Evolutionary conservation across 2,797 vertebrate species (phyloP), one percentile per base, ranked within the genome.

Genomic region (Melanotaenia maccullochi): DNA sequence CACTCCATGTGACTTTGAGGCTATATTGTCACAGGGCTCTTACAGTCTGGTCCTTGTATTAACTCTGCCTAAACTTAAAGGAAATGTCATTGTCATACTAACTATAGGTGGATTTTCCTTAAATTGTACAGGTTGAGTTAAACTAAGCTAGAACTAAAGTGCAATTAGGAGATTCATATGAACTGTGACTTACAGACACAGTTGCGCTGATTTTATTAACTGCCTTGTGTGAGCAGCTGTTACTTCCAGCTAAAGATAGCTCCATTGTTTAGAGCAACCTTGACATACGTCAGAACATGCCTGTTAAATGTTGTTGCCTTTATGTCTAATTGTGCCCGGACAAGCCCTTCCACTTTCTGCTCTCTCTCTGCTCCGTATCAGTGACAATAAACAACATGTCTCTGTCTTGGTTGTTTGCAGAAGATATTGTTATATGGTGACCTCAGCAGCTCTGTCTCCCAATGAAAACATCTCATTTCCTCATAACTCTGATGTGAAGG

Each of bases 401-500:
- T 73, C 47, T 24, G 40, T 66, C 58, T 71, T 71, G 38, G 16
- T 5, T 78, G 78, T 82, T 85, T 86, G 79, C 74, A 73, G 62
- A 84, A 75, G 66, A 73, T 47, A 73, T 70, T 2, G 62, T 70
- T 65, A 69, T 86, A 76, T 68, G 68, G 67, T 68, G 30, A 78
- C 36, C 79, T 89, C 89, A 89, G 84, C 89, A 75, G 75, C 75
- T 78, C 76, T 59, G 9, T 2, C 51, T 24, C 22, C 65, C 66
- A 72, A 60, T 82, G 71, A 69, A 71, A 79, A 59, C 51, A 6
- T 60, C 40, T 75, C 61, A 68, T 90, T 82, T 88, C 77, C 86
- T 92, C 87, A 91, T 76, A 30, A 71, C 67, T 70, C 57, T 64
- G 83, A 88, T 57, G 81, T 40, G 85, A 72, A 84, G 76, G 85